Evolutionary conservation across 1,140 invertebrate genomes (phyloP).

Genomic region (Drosophila setifemur): DNA sequence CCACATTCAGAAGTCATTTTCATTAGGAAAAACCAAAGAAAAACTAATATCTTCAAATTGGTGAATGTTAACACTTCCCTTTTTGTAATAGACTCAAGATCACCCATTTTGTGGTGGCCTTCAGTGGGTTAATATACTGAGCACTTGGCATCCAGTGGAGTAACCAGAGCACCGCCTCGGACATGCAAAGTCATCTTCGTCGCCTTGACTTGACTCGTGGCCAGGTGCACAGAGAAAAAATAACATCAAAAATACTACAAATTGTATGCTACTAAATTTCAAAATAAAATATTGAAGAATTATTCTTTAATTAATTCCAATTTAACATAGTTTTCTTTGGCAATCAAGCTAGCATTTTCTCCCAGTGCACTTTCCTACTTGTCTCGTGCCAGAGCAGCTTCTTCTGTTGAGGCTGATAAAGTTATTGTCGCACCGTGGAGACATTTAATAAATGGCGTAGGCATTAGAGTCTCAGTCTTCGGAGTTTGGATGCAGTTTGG

Average conservation of each 20-base stretch:
- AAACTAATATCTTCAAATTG: no score
- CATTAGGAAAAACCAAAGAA: no score
- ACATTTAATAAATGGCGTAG: slow-evolving; percentile 82
- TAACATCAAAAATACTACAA: not conserved
- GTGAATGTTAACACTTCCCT: not conserved
- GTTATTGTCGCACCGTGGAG: slow-evolving; percentile 79
- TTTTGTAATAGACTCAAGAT: not conserved
- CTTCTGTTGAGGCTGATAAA: slow-evolving; percentile 65
- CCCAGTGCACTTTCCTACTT: slow-evolving; percentile 1
- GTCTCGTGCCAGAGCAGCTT: slow-evolving; percentile 23
- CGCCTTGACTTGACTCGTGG: slow-evolving; percentile 27
- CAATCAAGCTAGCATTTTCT: not conserved
- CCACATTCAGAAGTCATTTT: no score
- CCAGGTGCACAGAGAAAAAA: not conserved
- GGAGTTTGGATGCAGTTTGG: not conserved
- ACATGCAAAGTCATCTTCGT: slow-evolving; percentile 57
- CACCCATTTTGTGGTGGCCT: not conserved
- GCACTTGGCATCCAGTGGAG: slow-evolving; percentile 56
- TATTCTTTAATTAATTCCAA: no score
- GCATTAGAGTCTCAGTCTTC: slow-evolving; percentile 67
- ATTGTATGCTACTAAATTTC: not conserved
- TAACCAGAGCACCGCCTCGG: slow-evolving; percentile 58
- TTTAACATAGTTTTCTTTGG: no score
- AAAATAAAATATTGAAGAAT: not conserved
- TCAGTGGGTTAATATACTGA: slow-evolving; percentile 56